Conservation (phyloP, 2,113 vertebrate species). For the Ictalurus punctatus region DNA sequence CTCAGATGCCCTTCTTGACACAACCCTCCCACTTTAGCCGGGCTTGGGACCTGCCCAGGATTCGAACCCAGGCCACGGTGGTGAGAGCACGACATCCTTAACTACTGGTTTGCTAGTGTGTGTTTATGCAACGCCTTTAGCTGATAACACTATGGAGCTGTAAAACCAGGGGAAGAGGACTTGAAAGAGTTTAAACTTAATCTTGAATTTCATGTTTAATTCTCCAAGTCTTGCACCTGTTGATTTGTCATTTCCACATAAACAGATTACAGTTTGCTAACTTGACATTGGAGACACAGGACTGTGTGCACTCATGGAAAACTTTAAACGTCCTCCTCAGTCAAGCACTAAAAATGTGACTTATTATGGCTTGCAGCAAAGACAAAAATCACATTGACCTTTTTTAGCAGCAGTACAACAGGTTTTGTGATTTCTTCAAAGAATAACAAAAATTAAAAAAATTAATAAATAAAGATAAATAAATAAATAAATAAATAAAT, state of each 20-base stretch:
- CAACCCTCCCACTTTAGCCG: too few species aligned
- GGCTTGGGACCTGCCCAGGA: too few species aligned
- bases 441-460: too few species aligned
- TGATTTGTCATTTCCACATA: neutral
- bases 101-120: neutral
- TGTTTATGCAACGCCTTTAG: neutral
- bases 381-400: neutral
- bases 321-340: neutral
- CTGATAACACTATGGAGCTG: neutral
- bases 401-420: neutral
- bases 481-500: neutral
- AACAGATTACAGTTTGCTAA: neutral
- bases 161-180: neutral
- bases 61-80: too few species aligned
- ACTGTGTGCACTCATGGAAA: neutral
- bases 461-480: neutral
- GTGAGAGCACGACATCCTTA: too few species aligned
- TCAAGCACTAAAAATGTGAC: neutral
- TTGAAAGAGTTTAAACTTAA: neutral
- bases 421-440: neutral
- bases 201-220: neutral
- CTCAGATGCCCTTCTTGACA: too few species aligned
- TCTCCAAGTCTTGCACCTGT: neutral
- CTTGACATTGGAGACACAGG: neutral
- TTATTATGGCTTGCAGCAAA: neutral